Percentiles rank a stretch among this genome's conserved stretches.
Conservation (phyloP, 2,888 invertebrate genomes). For the Drosophila subquinaria region DNA sequence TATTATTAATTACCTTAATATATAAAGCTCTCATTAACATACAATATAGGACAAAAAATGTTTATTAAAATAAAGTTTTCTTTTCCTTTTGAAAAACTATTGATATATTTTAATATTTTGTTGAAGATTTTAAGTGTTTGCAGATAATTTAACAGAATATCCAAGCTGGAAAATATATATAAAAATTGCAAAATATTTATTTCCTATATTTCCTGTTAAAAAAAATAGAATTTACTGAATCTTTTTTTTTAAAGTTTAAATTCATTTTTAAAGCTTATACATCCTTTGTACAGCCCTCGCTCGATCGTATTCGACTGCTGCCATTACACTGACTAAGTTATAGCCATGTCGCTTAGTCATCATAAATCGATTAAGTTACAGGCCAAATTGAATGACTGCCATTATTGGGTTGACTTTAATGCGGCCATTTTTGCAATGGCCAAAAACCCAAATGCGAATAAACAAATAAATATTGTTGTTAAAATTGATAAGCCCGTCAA, state of each 20-base stretch:
- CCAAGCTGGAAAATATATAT: too few species aligned
- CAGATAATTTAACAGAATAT: too few species aligned
- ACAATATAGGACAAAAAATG: too few species aligned
- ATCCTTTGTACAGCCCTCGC: not conserved
- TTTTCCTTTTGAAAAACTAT: too few species aligned
- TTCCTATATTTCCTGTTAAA: too few species aligned
- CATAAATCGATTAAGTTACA: constrained; percentile 48
- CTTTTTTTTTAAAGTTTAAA: not conserved
- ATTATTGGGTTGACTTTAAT: constrained; percentile 59
- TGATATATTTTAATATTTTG: too few species aligned
- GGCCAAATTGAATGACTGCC: constrained; percentile 32
- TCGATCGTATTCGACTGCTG: not conserved
- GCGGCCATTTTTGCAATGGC: constrained; percentile 39
- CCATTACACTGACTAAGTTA: constrained; percentile 7
- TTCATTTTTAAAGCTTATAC: not conserved
- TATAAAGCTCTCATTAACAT: too few species aligned
- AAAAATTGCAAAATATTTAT: too few species aligned
- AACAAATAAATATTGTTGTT: constrained; percentile 74
- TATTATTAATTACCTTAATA: too few species aligned
- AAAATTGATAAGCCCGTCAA: constrained; percentile 75
- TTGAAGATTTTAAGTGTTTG: too few species aligned
- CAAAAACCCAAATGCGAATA: constrained; percentile 48
- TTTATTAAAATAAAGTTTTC: too few species aligned
- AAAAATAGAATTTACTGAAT: too few species aligned
- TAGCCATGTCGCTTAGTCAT: constrained; percentile 18